Evolutionary conservation across 2,888 invertebrate species (phyloP).

Genomic region (Thera britannica): DNA sequence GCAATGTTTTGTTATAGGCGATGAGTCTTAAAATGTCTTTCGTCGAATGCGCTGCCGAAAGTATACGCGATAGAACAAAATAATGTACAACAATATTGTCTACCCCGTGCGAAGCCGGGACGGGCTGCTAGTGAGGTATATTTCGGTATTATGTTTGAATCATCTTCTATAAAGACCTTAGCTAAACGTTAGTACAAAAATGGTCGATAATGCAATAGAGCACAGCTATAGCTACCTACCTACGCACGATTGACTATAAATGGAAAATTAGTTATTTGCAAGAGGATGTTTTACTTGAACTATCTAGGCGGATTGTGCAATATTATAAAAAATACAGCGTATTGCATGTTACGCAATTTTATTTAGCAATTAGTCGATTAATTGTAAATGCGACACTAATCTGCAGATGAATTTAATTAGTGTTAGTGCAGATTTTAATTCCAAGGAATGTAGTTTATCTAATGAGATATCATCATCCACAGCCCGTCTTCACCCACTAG

Average conservation of each 20-base stretch:
- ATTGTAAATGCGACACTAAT: conserved; percentile 14
- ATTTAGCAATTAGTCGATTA: conserved; percentile 12
- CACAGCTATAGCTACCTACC: too few relatives aligned
- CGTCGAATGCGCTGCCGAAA: background rate
- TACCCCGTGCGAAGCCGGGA: too few relatives aligned
- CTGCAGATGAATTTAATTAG: conserved; percentile 7
- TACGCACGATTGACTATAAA: conserved; percentile 25
- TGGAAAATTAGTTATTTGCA: conserved; percentile 27
- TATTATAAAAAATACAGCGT: conserved; percentile 11
- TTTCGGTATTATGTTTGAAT: too few relatives aligned
- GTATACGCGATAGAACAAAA: background rate
- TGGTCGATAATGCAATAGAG: conserved; percentile 11
- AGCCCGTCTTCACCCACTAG: too few relatives aligned
- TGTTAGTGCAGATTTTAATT: conserved; percentile 1
- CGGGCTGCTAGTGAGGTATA: too few relatives aligned
- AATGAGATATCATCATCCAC: too few relatives aligned
- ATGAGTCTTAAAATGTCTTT: background rate
- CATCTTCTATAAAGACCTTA: too few relatives aligned
- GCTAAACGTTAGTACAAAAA: background rate
- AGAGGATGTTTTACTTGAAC: conserved; percentile 25
- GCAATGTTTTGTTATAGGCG: too few relatives aligned
- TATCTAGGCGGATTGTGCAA: conserved; percentile 19
- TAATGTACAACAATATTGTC: too few relatives aligned
- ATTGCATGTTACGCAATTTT: conserved; percentile 15
- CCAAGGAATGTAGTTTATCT: background rate